These are phyloP conservation scores for Diorhabda sublineata DNA, from an alignment of 1,140 invertebrate species.

Conservation along the genomic window DNA sequence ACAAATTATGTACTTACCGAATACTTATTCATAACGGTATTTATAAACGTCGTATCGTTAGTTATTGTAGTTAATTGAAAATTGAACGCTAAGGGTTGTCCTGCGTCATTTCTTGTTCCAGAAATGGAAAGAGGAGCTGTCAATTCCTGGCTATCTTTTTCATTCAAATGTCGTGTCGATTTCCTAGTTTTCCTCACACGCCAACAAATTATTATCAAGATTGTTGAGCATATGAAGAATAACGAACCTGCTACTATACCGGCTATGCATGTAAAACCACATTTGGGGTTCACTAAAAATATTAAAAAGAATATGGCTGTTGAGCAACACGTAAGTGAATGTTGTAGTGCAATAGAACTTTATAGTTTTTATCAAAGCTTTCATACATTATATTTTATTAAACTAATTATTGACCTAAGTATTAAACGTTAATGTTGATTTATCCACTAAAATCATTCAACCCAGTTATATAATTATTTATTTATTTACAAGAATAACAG, in stretches of 20 bases:
- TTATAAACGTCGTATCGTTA: conserved; percentile 19
- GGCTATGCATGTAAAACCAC: conserved; percentile 41
- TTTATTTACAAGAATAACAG: no score
- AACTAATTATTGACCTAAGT: no score
- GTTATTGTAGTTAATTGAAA: conserved; percentile 39
- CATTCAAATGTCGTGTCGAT: conserved; percentile 28
- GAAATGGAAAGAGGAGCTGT: conserved; percentile 39
- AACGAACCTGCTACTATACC: conserved; percentile 36
- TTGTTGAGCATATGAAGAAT: conserved; percentile 32
- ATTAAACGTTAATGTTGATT: no score
- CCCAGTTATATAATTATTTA: no score
- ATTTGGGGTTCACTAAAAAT: conserved; percentile 21
- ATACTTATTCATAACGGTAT: conserved; percentile 26
- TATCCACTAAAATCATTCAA: no score
- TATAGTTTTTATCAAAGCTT: no score
- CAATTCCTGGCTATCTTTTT: conserved; percentile 33
- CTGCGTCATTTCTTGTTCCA: conserved; percentile 30
- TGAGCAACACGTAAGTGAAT: no score
- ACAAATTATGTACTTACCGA: conserved; percentile 16
- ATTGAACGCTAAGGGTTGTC: conserved; percentile 39
- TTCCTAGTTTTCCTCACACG: conserved; percentile 33
- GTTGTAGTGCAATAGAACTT: no score
- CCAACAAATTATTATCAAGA: conserved; percentile 37
- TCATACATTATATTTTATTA: no score
- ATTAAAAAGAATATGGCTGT: not conserved